Conservation (phyloP, 2,888 invertebrate genomes). For the Pyralis farinalis region DNA sequence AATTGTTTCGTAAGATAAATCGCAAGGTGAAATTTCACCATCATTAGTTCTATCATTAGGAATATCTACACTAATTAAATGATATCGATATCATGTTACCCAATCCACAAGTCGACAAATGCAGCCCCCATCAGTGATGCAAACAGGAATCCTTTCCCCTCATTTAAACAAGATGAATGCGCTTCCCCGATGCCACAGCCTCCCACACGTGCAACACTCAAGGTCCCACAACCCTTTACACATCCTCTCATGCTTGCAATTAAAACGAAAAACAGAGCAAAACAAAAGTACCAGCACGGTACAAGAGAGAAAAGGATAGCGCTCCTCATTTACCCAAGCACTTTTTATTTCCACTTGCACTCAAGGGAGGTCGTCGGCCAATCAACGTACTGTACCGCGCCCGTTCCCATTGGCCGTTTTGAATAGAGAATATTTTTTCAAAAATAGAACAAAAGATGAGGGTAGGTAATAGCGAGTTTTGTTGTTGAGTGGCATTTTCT, state of each 20-base stretch:
- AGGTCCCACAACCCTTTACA: constrained; percentile 76
- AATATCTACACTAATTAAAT: constrained; percentile 1
- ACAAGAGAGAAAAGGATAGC: constrained; percentile 54
- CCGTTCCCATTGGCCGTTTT: constrained; percentile 76
- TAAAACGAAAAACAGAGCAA: constrained; percentile 74
- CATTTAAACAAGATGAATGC: constrained; percentile 69
- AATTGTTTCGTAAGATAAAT: too few relatives aligned
- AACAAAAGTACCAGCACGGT: constrained; percentile 41
- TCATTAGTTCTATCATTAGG: constrained; percentile 4
- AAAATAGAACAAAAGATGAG: constrained; percentile 71
- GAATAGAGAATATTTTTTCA: constrained; percentile 72
- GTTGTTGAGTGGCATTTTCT: constrained; percentile 73
- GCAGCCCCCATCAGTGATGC: constrained; percentile 33
- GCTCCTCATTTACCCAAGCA: constrained; percentile 73
- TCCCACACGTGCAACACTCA: constrained; percentile 75
- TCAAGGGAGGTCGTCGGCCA: constrained; percentile 76
- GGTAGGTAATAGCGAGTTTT: constrained; percentile 79
- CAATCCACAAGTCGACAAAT: constrained; percentile 9
- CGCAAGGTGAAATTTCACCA: constrained; percentile 3
- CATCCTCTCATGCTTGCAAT: constrained; percentile 76
- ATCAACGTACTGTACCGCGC: constrained; percentile 72
- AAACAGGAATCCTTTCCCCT: constrained; percentile 54
- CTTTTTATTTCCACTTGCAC: constrained; percentile 76
- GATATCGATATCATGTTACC: constrained; percentile 11
- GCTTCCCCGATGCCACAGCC: constrained; percentile 49